Evolutionary conservation across 2,113 vertebrate genomes (phyloP), one percentile per base, ranked within the genome.

Genomic region (Castor canadensis): DNA sequence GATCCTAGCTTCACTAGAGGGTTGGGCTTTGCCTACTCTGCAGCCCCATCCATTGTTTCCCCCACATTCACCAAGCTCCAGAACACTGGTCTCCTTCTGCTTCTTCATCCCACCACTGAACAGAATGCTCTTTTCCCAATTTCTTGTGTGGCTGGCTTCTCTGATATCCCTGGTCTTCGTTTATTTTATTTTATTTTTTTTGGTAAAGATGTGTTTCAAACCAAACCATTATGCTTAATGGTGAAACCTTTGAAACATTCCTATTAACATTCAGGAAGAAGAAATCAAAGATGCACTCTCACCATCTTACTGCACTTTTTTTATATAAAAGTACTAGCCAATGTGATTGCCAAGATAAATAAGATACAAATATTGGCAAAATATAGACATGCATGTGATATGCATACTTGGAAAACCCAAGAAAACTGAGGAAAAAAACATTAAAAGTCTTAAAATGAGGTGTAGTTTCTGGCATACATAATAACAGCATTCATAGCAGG

Each of bases 361-460:
- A 85, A 77, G 92, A 81, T 47, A 26, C 45, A 94, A 93, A 40
- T 49, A 89, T 62, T 76, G n/a, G 79, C 40, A 93, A 72, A 40
- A 89, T 81, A 45, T 0, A 91, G 52, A 40, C 47, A 60, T 32
- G 45, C 69, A 43, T 67, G 43, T 58, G 20, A 81, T n/a, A 22
- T 45, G 6, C 26, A 73, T 22, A 54, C 24, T 66, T 26, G 75
- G 56, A 83, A 83, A 82, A 52, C 22, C 26, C 35, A 40, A 58
- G 84, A 66, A 80, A 89, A 89, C 28, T 45, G 26, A 40, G 26
- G 28, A 17, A 56, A 72, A 91, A 40, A 71, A 22, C 60, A 4
- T 20, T 30, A 79, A 24, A 83, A 76, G 28, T 72, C 19, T 64
- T 80, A 40, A 86, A 64, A 81, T 76, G 2, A 76, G 87, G 19